Evolutionary conservation across 37 sponge, comb jelly and placozoan genomes (phyloP), one percentile per base, ranked within the genome.

Genomic region (Chondrilla cf. caribensis): DNA sequence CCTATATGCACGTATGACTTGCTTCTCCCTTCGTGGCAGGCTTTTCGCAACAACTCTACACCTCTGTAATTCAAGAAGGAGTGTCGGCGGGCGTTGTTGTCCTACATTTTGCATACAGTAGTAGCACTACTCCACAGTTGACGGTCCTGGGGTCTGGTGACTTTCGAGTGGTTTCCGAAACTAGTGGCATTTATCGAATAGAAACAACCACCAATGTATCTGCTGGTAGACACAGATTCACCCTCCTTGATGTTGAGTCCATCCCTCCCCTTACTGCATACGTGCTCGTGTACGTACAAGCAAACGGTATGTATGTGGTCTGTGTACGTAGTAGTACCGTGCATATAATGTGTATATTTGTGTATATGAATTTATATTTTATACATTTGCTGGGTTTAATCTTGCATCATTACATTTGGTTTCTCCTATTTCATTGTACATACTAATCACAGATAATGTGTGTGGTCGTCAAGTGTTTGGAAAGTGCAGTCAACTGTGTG

Each of bases 381-480:
- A n/a, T n/a, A n/a, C n/a, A n/a, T n/a, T n/a, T n/a, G n/a, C n/a
- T n/a, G n/a, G n/a, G n/a, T n/a, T n/a, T n/a, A n/a, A n/a, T n/a
- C n/a, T n/a, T n/a, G n/a, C n/a, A n/a, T n/a, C n/a, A n/a, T n/a
- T n/a, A n/a, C n/a, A n/a, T n/a, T n/a, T n/a, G n/a, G n/a, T n/a
- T n/a, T n/a, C n/a, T n/a, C n/a, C n/a, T n/a, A n/a, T n/a, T n/a
- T n/a, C n/a, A n/a, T n/a, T n/a, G n/a, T n/a, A n/a, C n/a, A n/a
- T n/a, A n/a, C n/a, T n/a, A 60, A 26, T n/a, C 38, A 36, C 43
- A 60, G 87, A 8, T 6, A 17, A 33, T 38, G 83, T 75, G 0
- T 87, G 87, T 31, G 26, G 21, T 22, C 37, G 67, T 1, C 87
- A 87, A 35, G 26, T 76, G 24, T 82, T 87, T 82, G 87, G 87